Base-by-base conservation (phyloP, 2,113 vertebrate genomes). In the Gasterosteus aculeatus region DNA sequence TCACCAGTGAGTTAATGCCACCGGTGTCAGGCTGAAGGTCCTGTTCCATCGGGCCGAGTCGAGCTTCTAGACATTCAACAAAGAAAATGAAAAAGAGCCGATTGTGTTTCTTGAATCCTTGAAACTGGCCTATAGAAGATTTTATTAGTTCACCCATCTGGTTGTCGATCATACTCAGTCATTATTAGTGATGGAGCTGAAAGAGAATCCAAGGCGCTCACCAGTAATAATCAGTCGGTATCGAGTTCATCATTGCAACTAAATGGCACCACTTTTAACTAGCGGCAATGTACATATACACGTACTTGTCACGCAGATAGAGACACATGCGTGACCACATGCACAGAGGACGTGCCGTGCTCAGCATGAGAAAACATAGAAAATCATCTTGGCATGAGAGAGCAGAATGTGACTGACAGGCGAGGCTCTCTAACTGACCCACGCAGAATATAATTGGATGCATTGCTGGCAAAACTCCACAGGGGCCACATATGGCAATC, bases 321-420 rank as follows among this genome's bases (percentile, higher is more conserved):
- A 66, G 35, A 42, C 15, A 64, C 51, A 63, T 11, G 18, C 42
- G 51, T 19, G 31, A 10, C 22, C 29, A 44, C 11, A 35, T 38
- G 15, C 49, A 41, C 58, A 70, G 10, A 10, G 66, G 53, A 72
- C 22, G 1, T 22, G 44, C 7, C 0, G 9, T 61, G 51, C 56
- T 77, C 54, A 59, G 66, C 59, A 62, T 72, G 84, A 57, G 49
- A 69, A 70, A 69, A 51, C 51, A 12, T 33, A 57, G 69, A 71
- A 46, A 69, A 54, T 75, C 78, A 74, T 69, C 54, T 47, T 47
- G 67, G 31, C 38, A 61, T 56, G 66, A 74, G 59, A 75, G 79
- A 51, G 81, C 63, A 66, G 71, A 75, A 57, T 57, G 33, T 67
- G 87, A 90, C 58, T 87, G 85, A 85, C 87, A 79, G 87, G 66